A percentile compares a stretch with the other conserved stretches of the same genome.
Conservation (phyloP, 2,113 vertebrate genomes). For the Mus musculus region GRCm39 chr5:51583001-51583500, state of each 20-base stretch:
- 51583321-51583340: background rate
- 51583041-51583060: background rate
- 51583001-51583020: background rate
- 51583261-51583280: background rate
- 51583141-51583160: background rate
- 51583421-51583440: background rate
- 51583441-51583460: background rate
- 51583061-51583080: background rate
- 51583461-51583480: background rate
- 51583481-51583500: background rate
- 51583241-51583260: background rate
- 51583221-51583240: background rate
- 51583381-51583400: background rate
- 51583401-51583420: background rate
- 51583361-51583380: background rate
- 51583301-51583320: background rate
- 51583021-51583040: conserved; percentile 23
- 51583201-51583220: background rate
- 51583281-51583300: background rate
- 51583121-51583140: background rate
- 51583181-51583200: conserved; percentile 14
- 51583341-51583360: background rate
- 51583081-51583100: conserved; percentile 8
- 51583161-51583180: background rate
- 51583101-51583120: background rate